Evolutionary conservation across 1,140 invertebrate species (phyloP).

Genomic region (Anagrus nilaparvatae): DNA sequence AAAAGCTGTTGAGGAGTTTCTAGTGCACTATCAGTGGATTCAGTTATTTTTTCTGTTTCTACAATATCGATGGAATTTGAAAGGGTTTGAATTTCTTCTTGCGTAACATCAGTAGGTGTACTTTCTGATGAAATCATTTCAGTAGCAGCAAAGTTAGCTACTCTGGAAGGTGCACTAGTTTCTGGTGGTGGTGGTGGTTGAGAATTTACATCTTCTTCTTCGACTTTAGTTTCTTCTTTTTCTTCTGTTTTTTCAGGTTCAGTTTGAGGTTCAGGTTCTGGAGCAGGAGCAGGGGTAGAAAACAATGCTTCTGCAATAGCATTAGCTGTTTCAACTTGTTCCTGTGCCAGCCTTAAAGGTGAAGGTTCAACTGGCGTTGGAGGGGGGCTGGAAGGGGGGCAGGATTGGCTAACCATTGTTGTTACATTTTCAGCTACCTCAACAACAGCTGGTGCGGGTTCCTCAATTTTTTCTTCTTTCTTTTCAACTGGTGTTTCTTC

Average conservation of each 20-base stretch:
- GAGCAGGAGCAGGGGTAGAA: no score
- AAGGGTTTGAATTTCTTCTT: no score
- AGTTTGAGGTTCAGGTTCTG: no score
- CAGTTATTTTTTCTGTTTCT: no score
- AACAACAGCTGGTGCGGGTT: constrained; percentile 25
- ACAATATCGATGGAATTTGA: no score
- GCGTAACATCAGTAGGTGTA: not conserved
- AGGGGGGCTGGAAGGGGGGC: constrained; percentile 37
- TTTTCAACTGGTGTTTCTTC: constrained; percentile 20
- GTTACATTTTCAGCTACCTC: constrained; percentile 23
- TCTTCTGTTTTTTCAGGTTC: constrained; percentile 15
- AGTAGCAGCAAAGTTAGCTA: constrained; percentile 20
- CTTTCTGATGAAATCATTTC: constrained; percentile 20
- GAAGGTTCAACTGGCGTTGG: constrained; percentile 40
- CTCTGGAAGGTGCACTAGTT: constrained; percentile 23
- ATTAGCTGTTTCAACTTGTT: constrained; percentile 31
- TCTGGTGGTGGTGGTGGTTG: constrained; percentile 24
- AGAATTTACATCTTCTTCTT: not conserved
- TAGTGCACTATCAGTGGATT: no score
- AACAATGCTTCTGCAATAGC: constrained; percentile 32
- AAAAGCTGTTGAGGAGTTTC: no score
- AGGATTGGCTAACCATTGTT: constrained; percentile 19
- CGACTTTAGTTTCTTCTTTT: not conserved
- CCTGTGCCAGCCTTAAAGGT: constrained; percentile 37
- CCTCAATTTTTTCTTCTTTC: constrained; percentile 21